Conservation (phyloP, 2,888 invertebrate genomes). For the Portevinia maculata region DNA sequence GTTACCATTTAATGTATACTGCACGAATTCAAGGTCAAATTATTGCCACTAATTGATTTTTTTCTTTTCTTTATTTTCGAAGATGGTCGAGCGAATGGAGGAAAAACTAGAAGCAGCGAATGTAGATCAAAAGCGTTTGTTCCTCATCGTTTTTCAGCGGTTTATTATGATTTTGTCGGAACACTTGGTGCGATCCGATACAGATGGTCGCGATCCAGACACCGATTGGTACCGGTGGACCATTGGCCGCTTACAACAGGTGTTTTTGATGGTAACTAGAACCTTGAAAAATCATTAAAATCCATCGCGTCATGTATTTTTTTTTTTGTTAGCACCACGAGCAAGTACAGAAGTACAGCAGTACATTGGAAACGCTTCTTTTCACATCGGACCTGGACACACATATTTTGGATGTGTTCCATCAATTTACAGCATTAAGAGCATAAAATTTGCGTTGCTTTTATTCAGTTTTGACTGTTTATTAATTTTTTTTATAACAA, state of each 20-base stretch:
- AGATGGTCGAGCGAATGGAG: conserved; percentile 97
- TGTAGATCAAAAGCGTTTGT: conserved; percentile 97
- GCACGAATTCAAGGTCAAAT: conserved; percentile 35
- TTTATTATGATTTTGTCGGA: conserved; percentile 99
- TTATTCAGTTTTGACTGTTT: conserved; percentile 26
- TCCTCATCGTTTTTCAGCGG: conserved; percentile 98
- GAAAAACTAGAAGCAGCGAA: conserved; percentile 96
- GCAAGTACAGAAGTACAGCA: conserved; percentile 98
- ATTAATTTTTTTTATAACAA: conserved; percentile 12
- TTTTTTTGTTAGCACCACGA: conserved; percentile 92
- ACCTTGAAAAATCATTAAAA: not conserved
- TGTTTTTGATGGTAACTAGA: conserved; percentile 92
- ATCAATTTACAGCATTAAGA: conserved; percentile 95
- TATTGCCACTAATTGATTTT: conserved; percentile 1
- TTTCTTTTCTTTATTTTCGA: conserved; percentile 33
- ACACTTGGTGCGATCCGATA: conserved; percentile 96
- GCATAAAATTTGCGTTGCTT: conserved; percentile 76
- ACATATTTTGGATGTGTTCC: conserved; percentile 97
- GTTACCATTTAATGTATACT: conserved; percentile 6
- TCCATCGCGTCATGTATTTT: conserved; percentile 7
- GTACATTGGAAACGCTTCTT: conserved; percentile 95
- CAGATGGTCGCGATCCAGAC: conserved; percentile 95
- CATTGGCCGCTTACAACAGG: conserved; percentile 95
- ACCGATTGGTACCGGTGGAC: conserved; percentile 99
- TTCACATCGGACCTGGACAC: conserved; percentile 98